Conservation (phyloP, 1,140 invertebrate genomes). For the Drosophila ambigua region DNA sequence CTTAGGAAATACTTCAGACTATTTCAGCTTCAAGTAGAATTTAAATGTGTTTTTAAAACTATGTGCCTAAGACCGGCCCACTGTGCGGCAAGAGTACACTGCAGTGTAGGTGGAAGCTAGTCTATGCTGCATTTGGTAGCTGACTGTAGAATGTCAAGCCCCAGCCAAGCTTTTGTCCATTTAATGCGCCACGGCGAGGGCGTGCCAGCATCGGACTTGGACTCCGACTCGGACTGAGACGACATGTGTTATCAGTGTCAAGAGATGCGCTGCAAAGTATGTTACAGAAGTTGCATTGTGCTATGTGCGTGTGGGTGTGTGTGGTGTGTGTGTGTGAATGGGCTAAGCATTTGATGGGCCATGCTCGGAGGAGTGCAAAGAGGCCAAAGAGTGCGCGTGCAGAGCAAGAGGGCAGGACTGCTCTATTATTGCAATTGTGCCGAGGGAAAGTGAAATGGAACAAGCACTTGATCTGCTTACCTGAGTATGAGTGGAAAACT, state of each 20-base stretch:
- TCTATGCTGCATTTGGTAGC: constrained; percentile 2
- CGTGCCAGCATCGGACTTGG: constrained; percentile 11
- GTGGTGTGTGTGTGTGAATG: constrained; percentile 29
- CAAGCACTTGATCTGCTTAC: constrained; percentile 57
- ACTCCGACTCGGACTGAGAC: constrained; percentile 4
- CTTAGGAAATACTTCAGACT: no score
- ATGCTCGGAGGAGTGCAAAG: constrained; percentile 9
- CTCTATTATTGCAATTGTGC: constrained; percentile 44
- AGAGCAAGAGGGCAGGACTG: constrained; percentile 30
- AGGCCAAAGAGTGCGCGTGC: not conserved
- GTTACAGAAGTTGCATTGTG: constrained; percentile 67
- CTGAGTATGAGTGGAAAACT: constrained; percentile 22
- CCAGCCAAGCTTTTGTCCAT: constrained; percentile 60
- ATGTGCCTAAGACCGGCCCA: no score
- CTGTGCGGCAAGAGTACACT: not conserved
- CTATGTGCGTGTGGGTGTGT: constrained; percentile 2
- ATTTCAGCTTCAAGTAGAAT: no score
- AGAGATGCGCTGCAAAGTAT: constrained; percentile 71
- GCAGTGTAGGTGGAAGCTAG: not conserved
- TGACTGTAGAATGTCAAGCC: constrained; percentile 61
- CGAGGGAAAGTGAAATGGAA: constrained; percentile 42
- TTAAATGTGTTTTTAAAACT: no score
- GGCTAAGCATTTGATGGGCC: constrained; percentile 49
- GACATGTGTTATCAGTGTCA: constrained; percentile 80
- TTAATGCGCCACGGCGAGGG: constrained; percentile 60